These are phyloP conservation scores for Enchytraeus crypticus DNA, from an alignment of 2,888 invertebrate species.

Conservation along the genomic window DNA sequence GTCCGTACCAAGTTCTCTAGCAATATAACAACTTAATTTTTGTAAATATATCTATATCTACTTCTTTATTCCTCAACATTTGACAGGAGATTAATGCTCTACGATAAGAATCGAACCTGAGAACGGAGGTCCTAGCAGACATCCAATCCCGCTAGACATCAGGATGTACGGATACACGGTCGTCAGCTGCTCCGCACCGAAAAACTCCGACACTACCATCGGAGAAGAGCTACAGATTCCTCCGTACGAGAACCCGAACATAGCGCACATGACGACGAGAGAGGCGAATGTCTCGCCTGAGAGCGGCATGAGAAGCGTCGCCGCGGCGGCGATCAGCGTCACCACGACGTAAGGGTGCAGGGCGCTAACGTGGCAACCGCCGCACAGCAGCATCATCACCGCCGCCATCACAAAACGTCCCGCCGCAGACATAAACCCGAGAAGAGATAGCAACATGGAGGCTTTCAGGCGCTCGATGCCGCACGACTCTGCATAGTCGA, in stretches of 20 bases:
- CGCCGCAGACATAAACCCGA: neutral
- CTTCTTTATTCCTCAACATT: no score
- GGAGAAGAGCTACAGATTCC: neutral
- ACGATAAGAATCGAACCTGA: neutral
- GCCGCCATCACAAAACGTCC: neutral
- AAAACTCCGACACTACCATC: neutral
- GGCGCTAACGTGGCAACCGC: neutral
- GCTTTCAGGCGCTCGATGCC: neutral
- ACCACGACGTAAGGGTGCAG: neutral
- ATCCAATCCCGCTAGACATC: neutral
- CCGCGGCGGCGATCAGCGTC: neutral
- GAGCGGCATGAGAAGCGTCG: neutral
- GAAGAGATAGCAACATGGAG: neutral
- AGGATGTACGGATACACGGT: neutral
- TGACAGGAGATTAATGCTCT: no score
- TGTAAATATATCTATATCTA: no score
- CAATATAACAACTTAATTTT: no score
- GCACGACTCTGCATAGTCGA: neutral
- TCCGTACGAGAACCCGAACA: neutral
- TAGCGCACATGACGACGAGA: neutral
- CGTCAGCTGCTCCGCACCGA: neutral
- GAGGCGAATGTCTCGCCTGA: neutral
- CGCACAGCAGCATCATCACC: neutral
- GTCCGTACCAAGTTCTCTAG: neutral
- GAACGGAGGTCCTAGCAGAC: neutral